Evolutionary conservation across 2,113 vertebrate genomes (phyloP).

Genomic region (Nipponia nippon): DNA sequence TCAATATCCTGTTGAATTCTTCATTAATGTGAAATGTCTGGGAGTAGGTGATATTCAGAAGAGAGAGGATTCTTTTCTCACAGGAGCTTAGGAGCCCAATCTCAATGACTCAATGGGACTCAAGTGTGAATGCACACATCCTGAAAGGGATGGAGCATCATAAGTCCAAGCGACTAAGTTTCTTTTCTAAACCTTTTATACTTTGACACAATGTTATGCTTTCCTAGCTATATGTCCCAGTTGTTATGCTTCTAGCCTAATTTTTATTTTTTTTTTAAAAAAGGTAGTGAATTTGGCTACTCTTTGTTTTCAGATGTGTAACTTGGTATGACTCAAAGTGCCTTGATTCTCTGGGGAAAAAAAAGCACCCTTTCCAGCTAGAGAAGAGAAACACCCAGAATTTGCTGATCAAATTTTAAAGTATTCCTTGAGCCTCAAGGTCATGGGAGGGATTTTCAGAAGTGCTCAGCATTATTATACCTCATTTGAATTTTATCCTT

Average conservation of each 20-base stretch:
- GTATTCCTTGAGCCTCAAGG: not conserved
- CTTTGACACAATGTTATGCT: not conserved
- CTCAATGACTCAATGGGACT: not conserved
- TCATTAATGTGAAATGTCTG: not conserved
- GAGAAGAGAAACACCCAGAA: not conserved
- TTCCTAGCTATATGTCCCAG: not conserved
- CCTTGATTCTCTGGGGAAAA: not conserved
- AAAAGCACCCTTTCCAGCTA: not conserved
- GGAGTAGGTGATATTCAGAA: not conserved
- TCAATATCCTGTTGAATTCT: not conserved
- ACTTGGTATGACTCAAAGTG: not conserved
- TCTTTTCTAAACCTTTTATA: not conserved
- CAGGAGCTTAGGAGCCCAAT: not conserved
- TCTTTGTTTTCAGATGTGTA: not conserved
- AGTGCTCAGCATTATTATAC: not conserved
- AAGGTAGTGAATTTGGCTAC: not conserved
- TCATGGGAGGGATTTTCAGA: not conserved
- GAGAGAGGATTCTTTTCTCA: not conserved
- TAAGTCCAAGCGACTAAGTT: not conserved
- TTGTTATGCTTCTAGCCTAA: not conserved
- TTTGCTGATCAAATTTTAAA: not conserved
- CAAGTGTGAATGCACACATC: not conserved
- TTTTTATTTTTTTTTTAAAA: too few species aligned
- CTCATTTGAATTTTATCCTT: constrained; percentile 21
- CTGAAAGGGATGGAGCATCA: not conserved